These are phyloP conservation scores for Chrysomela aeneicollis DNA, from an alignment of 2,888 invertebrate genomes.

Conservation along the genomic window DNA sequence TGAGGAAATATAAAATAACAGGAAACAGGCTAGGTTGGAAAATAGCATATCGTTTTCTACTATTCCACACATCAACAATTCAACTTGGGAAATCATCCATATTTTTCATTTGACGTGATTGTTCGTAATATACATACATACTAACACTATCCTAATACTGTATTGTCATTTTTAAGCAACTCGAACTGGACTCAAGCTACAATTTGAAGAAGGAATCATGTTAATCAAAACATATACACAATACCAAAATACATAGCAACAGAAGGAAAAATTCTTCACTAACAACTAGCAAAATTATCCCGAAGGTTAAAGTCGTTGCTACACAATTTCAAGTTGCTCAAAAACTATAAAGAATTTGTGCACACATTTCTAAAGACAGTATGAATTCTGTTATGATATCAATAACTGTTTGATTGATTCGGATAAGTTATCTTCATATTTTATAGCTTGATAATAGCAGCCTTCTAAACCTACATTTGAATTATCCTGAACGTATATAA, in stretches of 20 bases:
- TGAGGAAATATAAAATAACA: neutral
- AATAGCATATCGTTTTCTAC: no score
- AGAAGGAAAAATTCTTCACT: constrained; percentile 38
- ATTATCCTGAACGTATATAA: no score
- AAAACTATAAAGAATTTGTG: constrained; percentile 41
- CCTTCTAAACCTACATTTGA: constrained; percentile 12
- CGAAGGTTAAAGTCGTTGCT: constrained; percentile 44
- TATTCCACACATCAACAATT: constrained; percentile 6
- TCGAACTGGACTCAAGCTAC: constrained; percentile 44
- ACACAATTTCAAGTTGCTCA: constrained; percentile 37
- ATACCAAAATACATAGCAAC: constrained; percentile 43
- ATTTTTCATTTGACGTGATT: constrained; percentile 35
- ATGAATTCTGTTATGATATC: neutral
- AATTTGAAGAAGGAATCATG: constrained; percentile 48
- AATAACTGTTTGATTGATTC: no score
- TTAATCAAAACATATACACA: constrained; percentile 34
- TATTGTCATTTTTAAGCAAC: constrained; percentile 49
- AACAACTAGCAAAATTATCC: constrained; percentile 46
- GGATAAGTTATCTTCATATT: no score
- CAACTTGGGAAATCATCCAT: neutral
- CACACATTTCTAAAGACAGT: constrained; percentile 36
- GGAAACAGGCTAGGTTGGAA: no score
- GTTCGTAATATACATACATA: constrained; percentile 33
- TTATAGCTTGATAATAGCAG: no score
- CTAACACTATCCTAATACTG: constrained; percentile 38